These are phyloP conservation scores for Stomatorhinus ivindoensis DNA, from an alignment of 2,113 vertebrate species.

Conservation along the genomic window DNA sequence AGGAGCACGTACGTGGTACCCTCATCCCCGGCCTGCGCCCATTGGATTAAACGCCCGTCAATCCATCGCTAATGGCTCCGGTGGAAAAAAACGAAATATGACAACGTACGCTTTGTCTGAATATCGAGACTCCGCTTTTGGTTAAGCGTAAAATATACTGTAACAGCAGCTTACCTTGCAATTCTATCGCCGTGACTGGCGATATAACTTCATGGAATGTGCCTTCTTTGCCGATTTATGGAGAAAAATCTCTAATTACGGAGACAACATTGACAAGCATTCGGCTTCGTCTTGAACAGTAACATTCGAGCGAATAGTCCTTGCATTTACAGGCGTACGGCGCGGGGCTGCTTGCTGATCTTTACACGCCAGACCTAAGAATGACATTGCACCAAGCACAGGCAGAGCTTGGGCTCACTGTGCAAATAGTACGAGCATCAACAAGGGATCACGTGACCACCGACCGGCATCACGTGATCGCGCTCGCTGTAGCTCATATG, in stretches of 20 bases:
- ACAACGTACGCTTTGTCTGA: background rate
- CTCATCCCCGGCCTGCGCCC: background rate
- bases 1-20: background rate
- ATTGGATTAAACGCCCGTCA: slow-evolving; percentile 43
- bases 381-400: slow-evolving; percentile 55
- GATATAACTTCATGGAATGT: slow-evolving; percentile 34
- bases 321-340: background rate
- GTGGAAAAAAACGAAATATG: background rate
- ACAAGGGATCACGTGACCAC: slow-evolving; percentile 55
- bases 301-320: background rate
- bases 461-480: slow-evolving; percentile 43
- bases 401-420: slow-evolving; percentile 27
- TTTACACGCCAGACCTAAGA: slow-evolving; percentile 16
- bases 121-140: background rate
- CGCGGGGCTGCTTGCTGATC: background rate
- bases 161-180: slow-evolving; percentile 35
- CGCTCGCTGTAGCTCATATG: background rate
- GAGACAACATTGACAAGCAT: slow-evolving; percentile 31
- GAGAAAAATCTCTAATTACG: slow-evolving; percentile 14
- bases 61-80: slow-evolving; percentile 24
- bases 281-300: slow-evolving; percentile 10
- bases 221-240: slow-evolving; percentile 27
- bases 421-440: slow-evolving; percentile 42
- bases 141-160: background rate
- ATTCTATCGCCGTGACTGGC: slow-evolving; percentile 10